Evolutionary conservation across 2,113 vertebrate genomes (phyloP), one percentile per base, ranked within the genome.

Genomic region (Ptilorrhoa leucosticta): DNA sequence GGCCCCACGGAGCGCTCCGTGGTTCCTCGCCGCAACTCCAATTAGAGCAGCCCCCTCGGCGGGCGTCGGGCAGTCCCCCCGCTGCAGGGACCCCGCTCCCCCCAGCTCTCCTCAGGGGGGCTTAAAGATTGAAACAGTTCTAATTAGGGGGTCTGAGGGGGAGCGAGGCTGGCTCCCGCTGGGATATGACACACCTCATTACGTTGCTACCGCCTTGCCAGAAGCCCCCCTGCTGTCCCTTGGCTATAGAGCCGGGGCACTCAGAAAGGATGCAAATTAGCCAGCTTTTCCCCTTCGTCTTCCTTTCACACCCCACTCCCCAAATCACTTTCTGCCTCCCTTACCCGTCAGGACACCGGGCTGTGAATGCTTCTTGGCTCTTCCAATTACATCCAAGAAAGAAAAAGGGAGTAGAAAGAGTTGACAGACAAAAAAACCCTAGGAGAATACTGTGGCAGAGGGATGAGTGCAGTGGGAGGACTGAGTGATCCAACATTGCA

Each of bases 261-360:
- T 96, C 81, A 94, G 93, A 97, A 98, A 98, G 93, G 98, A 96
- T 96, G 97, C 94, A 97, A 97, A 98, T 97, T 96, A 97, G 96
- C 93, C 90, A 85, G 88, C 79, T 94, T 95, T 82, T 37, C 76
- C 83, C 80, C 69, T 82, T n/a, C 18, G 20, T 60, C 89, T 88
- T 89, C 69, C 80, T 96, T 94, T 95, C 95, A 90, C 94, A 89
- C 72, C 72, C 83, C 77, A n/a, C 83, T 95, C 95, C 83, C 88
- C 94, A 97, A 92, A 96, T 77, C 51, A 11, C 83, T 75, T 88
- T 83, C 91, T 95, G 93, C 78, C 58, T 92, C 90, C 68, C 84
- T 69, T 87, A 65, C 68, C 81, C 88, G 91, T 88, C 86, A 77
- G 72, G 81, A 78, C 45, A 84, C 22, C 87, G 73, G 96, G 88